phyloP scores from a whole-genome alignment of 1,140 invertebrate genomes.

The Trypoxylus dichotomus region DNA sequence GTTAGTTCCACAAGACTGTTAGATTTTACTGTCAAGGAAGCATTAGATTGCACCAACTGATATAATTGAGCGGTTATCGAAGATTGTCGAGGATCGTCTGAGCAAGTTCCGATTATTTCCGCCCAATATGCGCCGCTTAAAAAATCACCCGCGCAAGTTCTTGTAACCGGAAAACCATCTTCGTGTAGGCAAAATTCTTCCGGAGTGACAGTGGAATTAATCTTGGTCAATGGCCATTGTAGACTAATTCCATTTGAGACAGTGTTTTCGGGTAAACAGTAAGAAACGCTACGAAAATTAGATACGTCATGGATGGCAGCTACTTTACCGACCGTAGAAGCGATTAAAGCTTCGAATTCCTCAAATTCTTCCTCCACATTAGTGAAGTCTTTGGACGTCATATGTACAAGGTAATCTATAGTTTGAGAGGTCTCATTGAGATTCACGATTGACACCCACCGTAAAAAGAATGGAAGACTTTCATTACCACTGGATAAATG shows the following conservation, averaged over 20 bases:
- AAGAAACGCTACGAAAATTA: slow-evolving; percentile 11
- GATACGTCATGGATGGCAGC: background rate
- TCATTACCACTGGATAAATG: background rate
- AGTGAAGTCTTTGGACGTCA: slow-evolving; percentile 4
- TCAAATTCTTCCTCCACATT: background rate
- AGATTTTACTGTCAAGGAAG: background rate
- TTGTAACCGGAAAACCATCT: slow-evolving; percentile 10
- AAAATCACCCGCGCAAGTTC: slow-evolving; percentile 27
- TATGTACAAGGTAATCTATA: background rate
- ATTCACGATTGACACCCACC: slow-evolving; percentile 1
- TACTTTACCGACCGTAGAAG: background rate
- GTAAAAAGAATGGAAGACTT: background rate
- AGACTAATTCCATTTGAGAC: background rate
- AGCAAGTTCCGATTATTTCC: background rate
- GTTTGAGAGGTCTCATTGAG: background rate
- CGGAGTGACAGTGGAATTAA: slow-evolving; percentile 5
- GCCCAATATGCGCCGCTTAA: slow-evolving; percentile 27
- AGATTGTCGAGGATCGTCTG: background rate
- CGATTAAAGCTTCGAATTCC: background rate
- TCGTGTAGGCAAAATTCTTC: slow-evolving; percentile 27
- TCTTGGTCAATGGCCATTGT: slow-evolving; percentile 25
- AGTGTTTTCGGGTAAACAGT: slow-evolving; percentile 1
- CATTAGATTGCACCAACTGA: background rate
- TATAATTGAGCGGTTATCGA: slow-evolving; percentile 3
- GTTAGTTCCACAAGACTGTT: slow-evolving; percentile 13